Conservation (phyloP, 2,113 vertebrate genomes). For the Forbesichthys agassizii region DNA sequence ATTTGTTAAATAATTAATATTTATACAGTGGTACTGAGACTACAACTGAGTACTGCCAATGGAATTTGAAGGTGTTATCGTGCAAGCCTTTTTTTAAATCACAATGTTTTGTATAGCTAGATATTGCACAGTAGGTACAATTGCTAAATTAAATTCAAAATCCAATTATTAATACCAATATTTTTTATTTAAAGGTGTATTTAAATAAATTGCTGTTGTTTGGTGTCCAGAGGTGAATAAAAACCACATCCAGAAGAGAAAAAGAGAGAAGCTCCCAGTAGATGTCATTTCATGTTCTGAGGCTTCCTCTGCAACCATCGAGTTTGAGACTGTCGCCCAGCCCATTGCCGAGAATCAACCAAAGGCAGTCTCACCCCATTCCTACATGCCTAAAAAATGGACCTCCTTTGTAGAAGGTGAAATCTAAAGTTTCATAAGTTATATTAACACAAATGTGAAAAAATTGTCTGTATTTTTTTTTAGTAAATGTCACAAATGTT, state of each 20-base stretch:
- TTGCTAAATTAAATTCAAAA: too few species aligned
- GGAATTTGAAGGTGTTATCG: neutral
- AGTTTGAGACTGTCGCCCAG: neutral
- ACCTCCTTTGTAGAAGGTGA: neutral
- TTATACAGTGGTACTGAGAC: too few species aligned
- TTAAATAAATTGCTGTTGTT: neutral
- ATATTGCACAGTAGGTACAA: too few species aligned
- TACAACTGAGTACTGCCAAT: neutral
- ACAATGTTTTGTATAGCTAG: too few species aligned
- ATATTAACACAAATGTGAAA: too few species aligned
- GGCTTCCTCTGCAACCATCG: neutral
- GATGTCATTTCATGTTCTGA: slow-evolving; percentile 15
- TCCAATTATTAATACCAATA: neutral
- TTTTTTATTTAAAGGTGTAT: neutral
- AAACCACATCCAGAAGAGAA: slow-evolving; percentile 72
- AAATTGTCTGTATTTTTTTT: too few species aligned
- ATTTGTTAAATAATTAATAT: too few species aligned
- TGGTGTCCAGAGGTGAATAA: slow-evolving; percentile 74
- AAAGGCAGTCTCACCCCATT: slow-evolving; percentile 3
- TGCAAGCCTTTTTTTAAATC: too few species aligned
- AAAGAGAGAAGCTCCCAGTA: slow-evolving; percentile 81
- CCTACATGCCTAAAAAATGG: slow-evolving; percentile 23
- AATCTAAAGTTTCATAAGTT: neutral
- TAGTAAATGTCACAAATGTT: too few species aligned
- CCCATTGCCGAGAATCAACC: slow-evolving; percentile 38